Conservation (phyloP, 2,888 invertebrate species). For the Nezara viridula region DNA sequence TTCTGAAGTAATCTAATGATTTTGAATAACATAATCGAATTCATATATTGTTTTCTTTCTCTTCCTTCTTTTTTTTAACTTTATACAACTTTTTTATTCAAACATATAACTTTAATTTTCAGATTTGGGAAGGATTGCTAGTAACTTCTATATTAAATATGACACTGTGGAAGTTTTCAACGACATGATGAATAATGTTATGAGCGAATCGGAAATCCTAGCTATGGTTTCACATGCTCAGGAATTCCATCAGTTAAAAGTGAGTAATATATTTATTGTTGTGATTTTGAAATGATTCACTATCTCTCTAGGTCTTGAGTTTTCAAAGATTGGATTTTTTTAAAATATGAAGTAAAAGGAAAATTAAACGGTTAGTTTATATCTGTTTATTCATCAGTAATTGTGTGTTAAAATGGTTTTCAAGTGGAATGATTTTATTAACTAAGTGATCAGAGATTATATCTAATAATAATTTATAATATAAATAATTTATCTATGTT, state of each 20-base stretch:
- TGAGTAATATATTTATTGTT: constrained; percentile 67
- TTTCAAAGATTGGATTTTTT: constrained; percentile 1
- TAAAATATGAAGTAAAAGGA: background rate
- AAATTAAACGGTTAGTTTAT: too few relatives aligned
- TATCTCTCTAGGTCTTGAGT: background rate
- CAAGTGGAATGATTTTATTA: too few relatives aligned
- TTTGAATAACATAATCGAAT: too few relatives aligned
- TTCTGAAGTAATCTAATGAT: too few relatives aligned
- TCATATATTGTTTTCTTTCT: too few relatives aligned
- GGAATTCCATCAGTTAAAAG: constrained; percentile 96
- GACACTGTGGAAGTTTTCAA: constrained; percentile 95
- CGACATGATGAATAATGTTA: constrained; percentile 82
- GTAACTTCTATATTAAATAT: constrained; percentile 97
- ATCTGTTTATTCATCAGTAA: too few relatives aligned
- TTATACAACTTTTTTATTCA: background rate
- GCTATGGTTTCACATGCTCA: constrained; percentile 91
- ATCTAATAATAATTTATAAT: too few relatives aligned
- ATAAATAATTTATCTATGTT: background rate
- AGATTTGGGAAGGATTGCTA: constrained; percentile 96
- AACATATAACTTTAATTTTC: constrained; percentile 58
- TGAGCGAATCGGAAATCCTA: constrained; percentile 90
- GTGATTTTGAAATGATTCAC: background rate
- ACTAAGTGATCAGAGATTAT: too few relatives aligned
- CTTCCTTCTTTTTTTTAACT: too few relatives aligned
- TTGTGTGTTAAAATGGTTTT: too few relatives aligned